Evolutionary conservation across 2,113 vertebrate species (phyloP).

Genomic region (Varanus komodoensis): DNA sequence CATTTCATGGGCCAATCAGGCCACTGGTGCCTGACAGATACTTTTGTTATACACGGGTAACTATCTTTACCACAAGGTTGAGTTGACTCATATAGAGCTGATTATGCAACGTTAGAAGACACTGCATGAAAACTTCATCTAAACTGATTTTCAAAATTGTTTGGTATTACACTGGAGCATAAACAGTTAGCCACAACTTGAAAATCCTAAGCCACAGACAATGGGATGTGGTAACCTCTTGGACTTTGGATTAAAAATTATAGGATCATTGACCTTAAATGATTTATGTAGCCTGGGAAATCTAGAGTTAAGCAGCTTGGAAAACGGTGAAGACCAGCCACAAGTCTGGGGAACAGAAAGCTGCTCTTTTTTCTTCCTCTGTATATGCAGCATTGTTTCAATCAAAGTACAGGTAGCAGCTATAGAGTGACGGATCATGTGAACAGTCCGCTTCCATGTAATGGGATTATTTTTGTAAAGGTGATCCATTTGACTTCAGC

Average conservation of each 20-base stretch:
- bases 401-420: constrained; percentile 65
- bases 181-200: not conserved
- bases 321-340: constrained; percentile 52
- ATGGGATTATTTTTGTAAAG: constrained; percentile 66
- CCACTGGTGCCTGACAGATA: not conserved
- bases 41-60: constrained; percentile 33
- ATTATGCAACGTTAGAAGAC: constrained; percentile 5
- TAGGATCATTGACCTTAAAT: constrained; percentile 56
- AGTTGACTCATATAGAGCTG: constrained; percentile 13
- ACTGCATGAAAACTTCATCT: constrained; percentile 21
- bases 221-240: constrained; percentile 59
- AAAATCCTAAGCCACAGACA: constrained; percentile 57
- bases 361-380: constrained; percentile 36
- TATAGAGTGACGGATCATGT: constrained; percentile 60
- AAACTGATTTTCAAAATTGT: constrained; percentile 50
- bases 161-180: constrained; percentile 6
- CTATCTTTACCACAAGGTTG: constrained; percentile 41
- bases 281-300: constrained; percentile 54
- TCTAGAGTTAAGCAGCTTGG: constrained; percentile 61
- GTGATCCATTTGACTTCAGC: constrained; percentile 70
- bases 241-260: constrained; percentile 55
- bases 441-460: constrained; percentile 56
- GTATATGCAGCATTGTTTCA: constrained; percentile 67
- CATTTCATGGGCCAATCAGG: constrained; percentile 23
- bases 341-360: constrained; percentile 41